Evolutionary conservation across 2,888 invertebrate genomes (phyloP).

Genomic region (Steinernema hermaphroditum): DNA sequence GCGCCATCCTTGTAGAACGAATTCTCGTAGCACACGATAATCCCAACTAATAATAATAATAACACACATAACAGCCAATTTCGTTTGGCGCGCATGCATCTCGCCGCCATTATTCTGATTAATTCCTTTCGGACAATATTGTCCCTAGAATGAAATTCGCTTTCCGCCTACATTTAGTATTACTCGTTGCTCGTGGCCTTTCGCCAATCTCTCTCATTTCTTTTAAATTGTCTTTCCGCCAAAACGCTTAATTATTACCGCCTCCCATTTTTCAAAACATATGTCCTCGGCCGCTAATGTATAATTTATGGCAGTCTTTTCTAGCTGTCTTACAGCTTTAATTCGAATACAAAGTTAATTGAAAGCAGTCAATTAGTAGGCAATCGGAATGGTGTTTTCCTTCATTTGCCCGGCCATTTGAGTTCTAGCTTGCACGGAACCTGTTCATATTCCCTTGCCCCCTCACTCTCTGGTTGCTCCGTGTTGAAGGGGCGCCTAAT

Average conservation of each 20-base stretch:
- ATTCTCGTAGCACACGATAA: not conserved
- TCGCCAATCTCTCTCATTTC: slow-evolving; percentile 1
- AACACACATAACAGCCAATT: slow-evolving; percentile 19
- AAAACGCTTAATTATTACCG: slow-evolving; percentile 22
- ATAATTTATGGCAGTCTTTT: slow-evolving; percentile 14
- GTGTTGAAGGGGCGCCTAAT: too few relatives aligned
- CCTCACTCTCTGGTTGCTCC: too few relatives aligned
- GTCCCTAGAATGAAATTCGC: slow-evolving; percentile 10
- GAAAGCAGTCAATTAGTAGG: slow-evolving; percentile 27
- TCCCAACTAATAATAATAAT: slow-evolving; percentile 16
- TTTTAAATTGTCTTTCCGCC: not conserved
- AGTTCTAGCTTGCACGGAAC: slow-evolving; percentile 17
- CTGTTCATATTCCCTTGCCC: slow-evolving; percentile 16
- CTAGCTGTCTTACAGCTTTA: not conserved
- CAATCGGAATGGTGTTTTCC: slow-evolving; percentile 21
- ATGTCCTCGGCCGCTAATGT: slow-evolving; percentile 18
- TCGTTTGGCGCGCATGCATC: not conserved
- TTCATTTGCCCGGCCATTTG: not conserved
- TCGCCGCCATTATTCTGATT: slow-evolving; percentile 27
- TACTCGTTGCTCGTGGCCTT: slow-evolving; percentile 1
- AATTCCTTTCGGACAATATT: slow-evolving; percentile 29
- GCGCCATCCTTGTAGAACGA: not conserved
- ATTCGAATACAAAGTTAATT: slow-evolving; percentile 27
- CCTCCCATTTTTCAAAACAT: slow-evolving; percentile 2
- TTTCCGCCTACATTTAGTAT: not conserved